Percentiles rank a stretch among this genome's conserved stretches.
These are phyloP conservation scores for Mungos mungo DNA, from an alignment of 2,113 vertebrate genomes.

Conservation along the genomic window DNA sequence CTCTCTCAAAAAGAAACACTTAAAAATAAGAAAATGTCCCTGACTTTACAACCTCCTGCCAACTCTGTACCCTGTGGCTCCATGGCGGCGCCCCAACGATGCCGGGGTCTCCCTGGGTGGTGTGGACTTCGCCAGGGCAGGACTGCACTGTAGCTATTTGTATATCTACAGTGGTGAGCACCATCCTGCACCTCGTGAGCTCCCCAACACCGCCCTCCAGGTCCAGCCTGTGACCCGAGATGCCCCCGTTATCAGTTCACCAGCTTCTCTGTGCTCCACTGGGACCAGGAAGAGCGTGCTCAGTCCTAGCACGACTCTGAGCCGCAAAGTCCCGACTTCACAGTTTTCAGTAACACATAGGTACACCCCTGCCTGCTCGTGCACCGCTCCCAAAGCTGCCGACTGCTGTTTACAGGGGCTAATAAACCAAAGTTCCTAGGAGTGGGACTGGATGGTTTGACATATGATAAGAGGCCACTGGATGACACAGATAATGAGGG, in stretches of 20 bases:
- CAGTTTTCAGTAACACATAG: not conserved
- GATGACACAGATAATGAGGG: not conserved
- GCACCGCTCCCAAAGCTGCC: not conserved
- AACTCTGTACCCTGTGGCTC: not conserved
- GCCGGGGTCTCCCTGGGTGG: not conserved
- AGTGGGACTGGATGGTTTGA: not conserved
- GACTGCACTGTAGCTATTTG: not conserved
- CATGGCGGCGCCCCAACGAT: fast-evolving
- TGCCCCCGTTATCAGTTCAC: not conserved
- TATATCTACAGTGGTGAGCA: not conserved
- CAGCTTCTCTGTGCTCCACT: not conserved
- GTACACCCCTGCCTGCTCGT: not conserved
- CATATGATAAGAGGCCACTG: not conserved
- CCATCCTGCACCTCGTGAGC: not conserved
- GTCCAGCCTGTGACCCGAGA: not conserved
- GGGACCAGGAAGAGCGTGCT: not conserved
- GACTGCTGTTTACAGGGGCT: not conserved
- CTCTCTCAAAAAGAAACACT: too few relatives aligned
- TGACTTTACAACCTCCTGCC: not conserved
- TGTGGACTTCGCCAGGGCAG: not conserved
- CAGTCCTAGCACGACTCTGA: not conserved
- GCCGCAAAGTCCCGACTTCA: not conserved
- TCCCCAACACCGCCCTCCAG: not conserved
- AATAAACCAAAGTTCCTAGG: not conserved
- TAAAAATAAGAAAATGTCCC: too few relatives aligned